Conservation (phyloP, 2,888 invertebrate species). For the Nezara viridula region DNA sequence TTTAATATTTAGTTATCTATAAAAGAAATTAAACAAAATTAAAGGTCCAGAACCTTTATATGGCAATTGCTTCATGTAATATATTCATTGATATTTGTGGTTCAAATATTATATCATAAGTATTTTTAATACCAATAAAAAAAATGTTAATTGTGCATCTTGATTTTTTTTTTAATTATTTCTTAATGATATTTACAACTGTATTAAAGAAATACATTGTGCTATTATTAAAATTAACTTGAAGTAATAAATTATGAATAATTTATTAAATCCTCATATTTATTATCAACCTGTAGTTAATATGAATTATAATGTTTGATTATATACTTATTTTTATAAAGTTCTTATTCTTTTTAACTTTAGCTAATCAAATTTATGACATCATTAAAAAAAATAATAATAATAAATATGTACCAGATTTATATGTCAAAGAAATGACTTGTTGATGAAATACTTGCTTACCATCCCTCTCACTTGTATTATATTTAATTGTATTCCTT, state of each 20-base stretch:
- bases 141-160: too few relatives aligned
- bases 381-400: neutral
- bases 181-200: too few relatives aligned
- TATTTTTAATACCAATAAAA: neutral
- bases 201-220: too few relatives aligned
- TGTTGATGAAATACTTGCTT: too few relatives aligned
- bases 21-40: neutral
- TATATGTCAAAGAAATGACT: neutral
- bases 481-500: too few relatives aligned
- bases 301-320: neutral
- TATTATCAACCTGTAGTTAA: neutral
- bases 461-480: too few relatives aligned
- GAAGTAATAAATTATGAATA: neutral
- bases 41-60: slow-evolving; percentile 6
- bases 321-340: neutral
- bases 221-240: neutral
- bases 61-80: neutral
- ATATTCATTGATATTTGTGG: neutral
- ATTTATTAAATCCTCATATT: neutral
- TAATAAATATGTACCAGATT: neutral
- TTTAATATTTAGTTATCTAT: slow-evolving; percentile 9
- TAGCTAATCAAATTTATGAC: neutral
- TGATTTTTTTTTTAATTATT: too few relatives aligned
- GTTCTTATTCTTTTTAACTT: neutral
- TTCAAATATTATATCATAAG: neutral